Evolutionary conservation across 2,888 invertebrate genomes (phyloP).

Genomic region (Megaustenia siamemsis): DNA sequence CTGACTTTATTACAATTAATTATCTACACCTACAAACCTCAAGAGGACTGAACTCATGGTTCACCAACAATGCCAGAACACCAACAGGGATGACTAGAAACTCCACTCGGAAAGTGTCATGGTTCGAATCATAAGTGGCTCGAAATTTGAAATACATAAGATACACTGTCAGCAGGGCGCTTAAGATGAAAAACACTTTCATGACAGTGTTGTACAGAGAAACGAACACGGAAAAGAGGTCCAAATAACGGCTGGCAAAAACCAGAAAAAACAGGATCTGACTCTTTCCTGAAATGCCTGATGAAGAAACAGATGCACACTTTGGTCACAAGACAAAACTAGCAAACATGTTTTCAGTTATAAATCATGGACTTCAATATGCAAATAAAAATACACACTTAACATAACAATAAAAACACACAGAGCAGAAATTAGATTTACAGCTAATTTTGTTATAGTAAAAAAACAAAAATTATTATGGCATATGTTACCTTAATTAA

Average conservation of each 20-base stretch:
- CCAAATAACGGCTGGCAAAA: slow-evolving; percentile 95
- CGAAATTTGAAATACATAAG: slow-evolving; percentile 98
- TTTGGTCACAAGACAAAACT: background rate
- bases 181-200: slow-evolving; percentile 86
- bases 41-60: slow-evolving; percentile 94
- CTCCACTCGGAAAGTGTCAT: slow-evolving; percentile 98
- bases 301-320: background rate
- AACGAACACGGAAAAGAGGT: slow-evolving; percentile 95
- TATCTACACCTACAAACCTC: slow-evolving; percentile 91
- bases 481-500: too few relatives aligned
- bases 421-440: too few relatives aligned
- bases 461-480: too few relatives aligned
- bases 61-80: slow-evolving; percentile 92
- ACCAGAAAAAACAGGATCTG: slow-evolving; percentile 96
- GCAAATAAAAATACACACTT: background rate
- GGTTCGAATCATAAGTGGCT: slow-evolving; percentile 97
- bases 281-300: slow-evolving; percentile 97
- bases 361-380: background rate
- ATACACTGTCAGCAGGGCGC: slow-evolving; percentile 88
- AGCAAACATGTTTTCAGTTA: background rate
- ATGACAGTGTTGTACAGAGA: slow-evolving; percentile 97
- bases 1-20: too few relatives aligned
- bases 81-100: slow-evolving; percentile 93
- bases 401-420: too few relatives aligned
- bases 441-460: too few relatives aligned